These are phyloP conservation scores for Ictalurus punctatus DNA, from an alignment of 2,113 vertebrate genomes.

Conservation along the genomic window DNA sequence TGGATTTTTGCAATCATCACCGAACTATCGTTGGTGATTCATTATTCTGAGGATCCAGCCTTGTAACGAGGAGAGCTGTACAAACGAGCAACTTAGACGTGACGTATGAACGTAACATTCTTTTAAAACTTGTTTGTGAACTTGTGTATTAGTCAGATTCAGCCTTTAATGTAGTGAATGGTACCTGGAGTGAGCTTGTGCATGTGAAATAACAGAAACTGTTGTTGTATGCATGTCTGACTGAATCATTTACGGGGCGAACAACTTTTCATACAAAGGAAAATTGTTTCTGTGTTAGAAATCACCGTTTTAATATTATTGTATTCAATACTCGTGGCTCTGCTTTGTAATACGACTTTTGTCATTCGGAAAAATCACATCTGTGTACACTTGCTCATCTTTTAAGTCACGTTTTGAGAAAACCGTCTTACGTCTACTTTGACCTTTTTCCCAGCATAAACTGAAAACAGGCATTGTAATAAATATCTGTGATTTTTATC, in stretches of 20 bases:
- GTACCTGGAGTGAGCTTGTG: conserved; percentile 34
- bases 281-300: conserved; percentile 50
- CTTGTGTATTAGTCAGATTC: neutral
- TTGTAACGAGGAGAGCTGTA: neutral
- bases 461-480: neutral
- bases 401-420: neutral
- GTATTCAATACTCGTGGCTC: conserved; percentile 9
- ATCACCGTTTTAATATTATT: conserved; percentile 39
- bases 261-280: conserved; percentile 57
- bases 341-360: conserved; percentile 30
- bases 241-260: conserved; percentile 15
- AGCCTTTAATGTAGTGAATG: conserved; percentile 5
- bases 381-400: neutral
- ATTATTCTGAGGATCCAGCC: neutral
- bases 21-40: neutral
- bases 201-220: conserved; percentile 39
- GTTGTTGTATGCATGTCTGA: conserved; percentile 18
- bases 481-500: conserved; percentile 13
- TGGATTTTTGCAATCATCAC: neutral
- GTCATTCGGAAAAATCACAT: neutral
- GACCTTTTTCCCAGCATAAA: neutral
- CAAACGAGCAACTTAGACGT: neutral
- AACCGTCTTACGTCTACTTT: neutral
- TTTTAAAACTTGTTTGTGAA: neutral
- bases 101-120: neutral